Percentiles rank a stretch among this genome's conserved stretches.
Evolutionary conservation across 2,113 vertebrate species (phyloP).

Genomic region (Motacilla tschutschensis): DNA sequence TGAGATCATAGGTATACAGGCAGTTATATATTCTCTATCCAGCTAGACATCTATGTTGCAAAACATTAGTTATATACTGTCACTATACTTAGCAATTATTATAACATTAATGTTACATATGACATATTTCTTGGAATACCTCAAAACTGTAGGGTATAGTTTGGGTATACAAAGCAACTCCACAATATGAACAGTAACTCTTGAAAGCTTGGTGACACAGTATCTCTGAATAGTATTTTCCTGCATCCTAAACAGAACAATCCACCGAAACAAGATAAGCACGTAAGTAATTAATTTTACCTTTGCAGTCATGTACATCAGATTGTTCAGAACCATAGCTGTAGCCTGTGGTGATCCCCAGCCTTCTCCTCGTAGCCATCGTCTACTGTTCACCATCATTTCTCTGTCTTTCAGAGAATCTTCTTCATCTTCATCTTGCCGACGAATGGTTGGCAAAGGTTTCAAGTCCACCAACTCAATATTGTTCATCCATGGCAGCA

Average conservation of each 20-base stretch:
- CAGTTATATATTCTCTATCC: not conserved
- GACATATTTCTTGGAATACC: not conserved
- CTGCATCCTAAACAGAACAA: not conserved
- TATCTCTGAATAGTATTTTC: not conserved
- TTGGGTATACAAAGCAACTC: not conserved
- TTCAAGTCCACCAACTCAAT: conserved; percentile 94
- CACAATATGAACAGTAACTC: not conserved
- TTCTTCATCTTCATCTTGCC: conserved; percentile 88
- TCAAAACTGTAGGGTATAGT: not conserved
- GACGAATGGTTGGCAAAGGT: conserved; percentile 77
- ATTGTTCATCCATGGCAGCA: conserved; percentile 98
- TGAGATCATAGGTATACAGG: not conserved
- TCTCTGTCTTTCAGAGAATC: conserved; percentile 85
- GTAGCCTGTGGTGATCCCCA: conserved; percentile 97
- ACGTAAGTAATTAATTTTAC: conserved; percentile 58
- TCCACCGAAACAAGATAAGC: not conserved
- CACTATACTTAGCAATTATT: not conserved
- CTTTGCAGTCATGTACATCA: conserved; percentile 99
- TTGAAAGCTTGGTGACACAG: not conserved
- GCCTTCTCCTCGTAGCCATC: conserved; percentile 94
- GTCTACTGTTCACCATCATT: conserved; percentile 93
- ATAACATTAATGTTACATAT: not conserved
- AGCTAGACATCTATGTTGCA: not conserved
- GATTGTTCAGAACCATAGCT: conserved; percentile 96
- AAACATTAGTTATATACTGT: not conserved